Percentiles rank a stretch among this genome's conserved stretches.
phyloP scores from a whole-genome alignment of 2,888 invertebrate species.

The Archips xylosteana region DNA sequence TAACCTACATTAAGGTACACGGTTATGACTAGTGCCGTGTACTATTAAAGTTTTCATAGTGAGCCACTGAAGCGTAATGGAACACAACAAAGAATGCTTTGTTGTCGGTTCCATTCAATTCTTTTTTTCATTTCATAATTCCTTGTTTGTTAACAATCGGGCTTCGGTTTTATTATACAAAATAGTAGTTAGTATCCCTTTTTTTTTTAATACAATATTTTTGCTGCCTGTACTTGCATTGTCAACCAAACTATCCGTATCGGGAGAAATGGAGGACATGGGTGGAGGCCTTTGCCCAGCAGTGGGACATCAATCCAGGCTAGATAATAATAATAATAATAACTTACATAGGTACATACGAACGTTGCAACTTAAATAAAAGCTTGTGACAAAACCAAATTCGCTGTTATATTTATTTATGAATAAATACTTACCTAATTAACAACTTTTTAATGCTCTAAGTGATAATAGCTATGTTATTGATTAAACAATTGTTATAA shows the following conservation, averaged over 20 bases:
- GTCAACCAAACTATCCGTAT: too few relatives aligned
- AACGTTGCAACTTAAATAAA: too few relatives aligned
- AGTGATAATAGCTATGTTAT: not conserved
- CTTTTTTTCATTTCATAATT: slow-evolving; percentile 3
- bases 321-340: too few relatives aligned
- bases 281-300: too few relatives aligned
- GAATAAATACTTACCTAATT: too few relatives aligned
- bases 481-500: slow-evolving; percentile 9
- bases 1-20: slow-evolving; percentile 57
- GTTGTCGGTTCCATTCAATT: slow-evolving; percentile 16
- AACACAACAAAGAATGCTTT: slow-evolving; percentile 45
- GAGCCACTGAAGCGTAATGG: slow-evolving; percentile 36
- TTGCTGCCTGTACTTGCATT: too few relatives aligned
- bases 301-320: too few relatives aligned
- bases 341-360: too few relatives aligned
- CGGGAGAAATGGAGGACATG: too few relatives aligned
- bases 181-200: not conserved
- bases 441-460: not conserved
- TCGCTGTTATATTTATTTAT: too few relatives aligned
- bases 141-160: not conserved
- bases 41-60: slow-evolving; percentile 39
- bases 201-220: too few relatives aligned
- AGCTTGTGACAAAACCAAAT: too few relatives aligned
- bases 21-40: slow-evolving; percentile 35
- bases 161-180: not conserved